A percentile compares a stretch with the other conserved stretches of the same genome.
phyloP scores from a whole-genome alignment of 2,888 invertebrate genomes.

The Euplagia quadripunctaria region DNA sequence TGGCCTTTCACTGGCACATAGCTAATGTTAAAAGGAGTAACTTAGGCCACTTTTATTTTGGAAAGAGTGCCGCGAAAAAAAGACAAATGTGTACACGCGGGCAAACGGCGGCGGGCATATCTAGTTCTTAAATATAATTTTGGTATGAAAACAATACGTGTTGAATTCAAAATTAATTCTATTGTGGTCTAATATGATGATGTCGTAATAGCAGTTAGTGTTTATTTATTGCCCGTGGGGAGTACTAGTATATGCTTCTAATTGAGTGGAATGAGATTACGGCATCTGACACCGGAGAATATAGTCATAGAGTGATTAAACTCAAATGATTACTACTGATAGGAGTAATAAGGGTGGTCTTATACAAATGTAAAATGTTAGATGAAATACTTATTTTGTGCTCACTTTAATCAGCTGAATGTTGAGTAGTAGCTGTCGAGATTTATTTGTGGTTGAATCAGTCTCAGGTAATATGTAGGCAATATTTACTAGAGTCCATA shows the following conservation, averaged over 20 bases:
- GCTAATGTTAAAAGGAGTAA: no score
- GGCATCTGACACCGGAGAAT: background rate
- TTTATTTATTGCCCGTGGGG: slow-evolving; percentile 30
- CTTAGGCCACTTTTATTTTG: no score
- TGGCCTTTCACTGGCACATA: no score
- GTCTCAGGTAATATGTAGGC: background rate
- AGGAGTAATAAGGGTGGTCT: background rate
- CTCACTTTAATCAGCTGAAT: background rate
- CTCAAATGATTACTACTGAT: background rate
- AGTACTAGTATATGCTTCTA: slow-evolving; percentile 37
- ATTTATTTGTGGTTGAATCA: background rate
- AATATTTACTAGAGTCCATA: no score
- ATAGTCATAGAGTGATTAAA: background rate
- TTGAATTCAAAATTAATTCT: slow-evolving; percentile 50
- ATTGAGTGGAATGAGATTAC: slow-evolving; percentile 32
- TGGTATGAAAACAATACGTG: slow-evolving; percentile 5
- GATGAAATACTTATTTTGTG: background rate
- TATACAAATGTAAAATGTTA: background rate
- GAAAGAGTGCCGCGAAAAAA: no score
- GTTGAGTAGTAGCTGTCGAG: background rate
- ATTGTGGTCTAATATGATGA: slow-evolving; percentile 23
- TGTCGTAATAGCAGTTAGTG: slow-evolving; percentile 52
- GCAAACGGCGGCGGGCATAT: no score
- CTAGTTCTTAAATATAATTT: background rate
- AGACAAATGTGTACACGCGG: no score